phyloP scores from a whole-genome alignment of 2,888 invertebrate genomes.

The Ophion ventricosus region DNA sequence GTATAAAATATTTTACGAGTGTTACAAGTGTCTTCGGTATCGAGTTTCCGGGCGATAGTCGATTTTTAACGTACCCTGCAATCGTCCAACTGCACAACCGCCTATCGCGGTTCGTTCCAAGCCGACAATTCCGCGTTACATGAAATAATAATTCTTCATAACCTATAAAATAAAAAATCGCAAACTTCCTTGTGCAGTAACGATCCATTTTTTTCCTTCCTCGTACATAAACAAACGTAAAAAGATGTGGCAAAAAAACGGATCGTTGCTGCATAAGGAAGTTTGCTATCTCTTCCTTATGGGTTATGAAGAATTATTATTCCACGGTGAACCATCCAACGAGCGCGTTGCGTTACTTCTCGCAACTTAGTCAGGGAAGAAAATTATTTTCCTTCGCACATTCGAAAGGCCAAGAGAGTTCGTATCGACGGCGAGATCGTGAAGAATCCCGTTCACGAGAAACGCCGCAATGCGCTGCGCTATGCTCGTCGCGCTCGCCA shows the following conservation, averaged over 20 bases:
- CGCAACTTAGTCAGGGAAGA: neutral
- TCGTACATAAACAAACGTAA: neutral
- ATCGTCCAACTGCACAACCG: neutral
- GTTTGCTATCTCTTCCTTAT: too few relatives aligned
- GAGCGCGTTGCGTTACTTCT: too few relatives aligned
- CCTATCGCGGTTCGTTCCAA: too few relatives aligned
- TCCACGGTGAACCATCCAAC: too few relatives aligned
- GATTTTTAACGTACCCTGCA: neutral
- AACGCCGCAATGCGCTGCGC: neutral
- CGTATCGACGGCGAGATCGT: neutral
- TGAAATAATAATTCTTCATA: neutral
- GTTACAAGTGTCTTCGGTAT: neutral
- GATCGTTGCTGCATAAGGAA: too few relatives aligned
- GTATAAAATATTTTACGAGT: neutral
- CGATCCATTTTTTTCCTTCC: neutral
- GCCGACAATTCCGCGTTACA: neutral
- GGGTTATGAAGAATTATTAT: too few relatives aligned
- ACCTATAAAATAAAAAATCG: conserved; percentile 1
- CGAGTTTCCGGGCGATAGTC: neutral
- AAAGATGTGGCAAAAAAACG: neutral
- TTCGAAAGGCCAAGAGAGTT: neutral
- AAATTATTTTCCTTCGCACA: neutral
- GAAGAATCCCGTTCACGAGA: neutral
- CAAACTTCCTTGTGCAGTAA: neutral
- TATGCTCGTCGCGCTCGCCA: neutral